phyloP scores from a whole-genome alignment of 1,140 invertebrate species.

The Listronotus bonariensis region DNA sequence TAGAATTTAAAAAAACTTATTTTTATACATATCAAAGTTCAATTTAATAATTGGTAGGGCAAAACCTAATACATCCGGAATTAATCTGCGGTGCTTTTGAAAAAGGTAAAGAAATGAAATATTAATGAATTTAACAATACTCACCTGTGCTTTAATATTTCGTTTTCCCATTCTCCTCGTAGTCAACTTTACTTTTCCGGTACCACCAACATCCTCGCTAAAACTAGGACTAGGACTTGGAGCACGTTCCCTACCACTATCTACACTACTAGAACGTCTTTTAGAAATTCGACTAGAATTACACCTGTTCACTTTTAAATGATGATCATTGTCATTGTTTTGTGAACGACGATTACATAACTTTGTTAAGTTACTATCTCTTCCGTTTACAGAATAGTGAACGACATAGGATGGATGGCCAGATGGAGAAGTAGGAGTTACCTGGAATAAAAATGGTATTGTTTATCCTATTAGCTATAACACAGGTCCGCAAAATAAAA shows the following conservation, averaged over 20 bases:
- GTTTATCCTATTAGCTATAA: too few species aligned
- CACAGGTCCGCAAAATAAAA: too few species aligned
- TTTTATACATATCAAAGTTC: too few species aligned
- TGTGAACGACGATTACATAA: slow-evolving; percentile 45
- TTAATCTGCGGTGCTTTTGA: too few species aligned
- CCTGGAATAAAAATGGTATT: slow-evolving; percentile 35
- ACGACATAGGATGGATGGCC: slow-evolving; percentile 60
- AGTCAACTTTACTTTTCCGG: slow-evolving; percentile 68
- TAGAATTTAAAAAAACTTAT: too few species aligned
- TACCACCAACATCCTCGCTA: slow-evolving; percentile 58
- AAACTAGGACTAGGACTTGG: slow-evolving; percentile 58
- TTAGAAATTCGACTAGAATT: slow-evolving; percentile 36
- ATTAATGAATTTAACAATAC: too few species aligned
- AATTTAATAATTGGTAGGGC: too few species aligned
- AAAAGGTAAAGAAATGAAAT: too few species aligned
- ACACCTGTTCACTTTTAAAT: slow-evolving; percentile 55
- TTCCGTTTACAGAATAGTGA: slow-evolving; percentile 63
- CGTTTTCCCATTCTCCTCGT: slow-evolving; percentile 77
- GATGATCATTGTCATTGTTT: slow-evolving; percentile 32
- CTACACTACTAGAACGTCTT: slow-evolving; percentile 49
- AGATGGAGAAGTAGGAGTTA: slow-evolving; percentile 54
- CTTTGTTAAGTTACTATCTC: slow-evolving; percentile 44
- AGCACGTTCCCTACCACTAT: slow-evolving; percentile 51
- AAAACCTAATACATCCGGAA: too few species aligned
- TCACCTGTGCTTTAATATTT: slow-evolving; percentile 78